These are phyloP conservation scores for Trogon melanurus DNA, from an alignment of 2,113 vertebrate genomes.

Conservation along the genomic window DNA sequence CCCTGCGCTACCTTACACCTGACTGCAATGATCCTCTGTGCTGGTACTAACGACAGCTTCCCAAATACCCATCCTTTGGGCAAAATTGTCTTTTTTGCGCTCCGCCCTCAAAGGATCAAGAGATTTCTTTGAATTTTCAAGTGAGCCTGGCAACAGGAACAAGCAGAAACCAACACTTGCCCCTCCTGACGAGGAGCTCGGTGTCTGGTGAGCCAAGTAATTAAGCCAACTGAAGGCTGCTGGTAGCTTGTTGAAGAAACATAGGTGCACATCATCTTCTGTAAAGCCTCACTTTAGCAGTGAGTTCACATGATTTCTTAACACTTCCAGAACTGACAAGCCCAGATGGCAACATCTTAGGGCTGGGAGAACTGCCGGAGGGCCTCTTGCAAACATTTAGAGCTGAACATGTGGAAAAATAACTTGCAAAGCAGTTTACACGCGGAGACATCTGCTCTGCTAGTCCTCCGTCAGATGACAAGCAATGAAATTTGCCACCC, in stretches of 20 bases:
- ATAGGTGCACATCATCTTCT: constrained; percentile 27
- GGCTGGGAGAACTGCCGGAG: constrained; percentile 40
- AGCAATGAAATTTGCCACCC: constrained; percentile 19
- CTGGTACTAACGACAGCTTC: background rate
- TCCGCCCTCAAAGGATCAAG: background rate
- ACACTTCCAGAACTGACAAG: constrained; percentile 44
- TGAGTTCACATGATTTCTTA: constrained; percentile 20
- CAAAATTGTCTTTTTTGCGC: background rate
- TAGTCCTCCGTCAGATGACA: background rate
- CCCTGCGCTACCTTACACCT: background rate
- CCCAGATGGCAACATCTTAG: constrained; percentile 56
- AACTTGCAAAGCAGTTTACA: constrained; percentile 23
- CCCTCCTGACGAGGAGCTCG: background rate
- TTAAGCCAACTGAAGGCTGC: background rate
- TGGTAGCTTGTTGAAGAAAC: constrained; percentile 14
- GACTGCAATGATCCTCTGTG: background rate
- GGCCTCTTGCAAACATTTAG: constrained; percentile 57
- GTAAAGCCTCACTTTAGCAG: constrained; percentile 40
- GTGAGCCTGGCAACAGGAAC: background rate
- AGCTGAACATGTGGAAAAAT: constrained; percentile 36
- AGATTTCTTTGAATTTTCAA: constrained; percentile 35
- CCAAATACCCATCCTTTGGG: background rate
- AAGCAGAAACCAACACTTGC: background rate
- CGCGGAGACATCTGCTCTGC: background rate
- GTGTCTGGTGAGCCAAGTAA: background rate